phyloP scores from a whole-genome alignment of 2,797 vertebrate genomes.

The Anguilla pacifica region DNA sequence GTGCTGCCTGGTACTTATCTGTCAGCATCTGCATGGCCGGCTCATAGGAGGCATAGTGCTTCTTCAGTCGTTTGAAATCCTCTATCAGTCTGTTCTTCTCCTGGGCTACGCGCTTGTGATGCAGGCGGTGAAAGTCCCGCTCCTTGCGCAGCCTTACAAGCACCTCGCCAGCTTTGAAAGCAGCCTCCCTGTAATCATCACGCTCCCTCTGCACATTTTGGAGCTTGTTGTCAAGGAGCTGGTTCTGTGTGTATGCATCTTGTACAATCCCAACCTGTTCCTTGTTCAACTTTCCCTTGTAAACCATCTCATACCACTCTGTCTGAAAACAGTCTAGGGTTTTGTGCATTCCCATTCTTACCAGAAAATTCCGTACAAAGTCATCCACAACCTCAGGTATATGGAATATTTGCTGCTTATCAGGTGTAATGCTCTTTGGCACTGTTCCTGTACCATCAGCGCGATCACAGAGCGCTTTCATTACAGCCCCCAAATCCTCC shows the following conservation, averaged over 20 bases:
- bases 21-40: slow-evolving; percentile 73
- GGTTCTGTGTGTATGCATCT: slow-evolving; percentile 72
- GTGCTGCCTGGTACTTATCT: slow-evolving; percentile 77
- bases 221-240: slow-evolving; percentile 76
- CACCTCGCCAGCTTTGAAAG: slow-evolving; percentile 70
- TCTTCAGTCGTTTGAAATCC: slow-evolving; percentile 82
- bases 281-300: slow-evolving; percentile 69
- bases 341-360: slow-evolving; percentile 81
- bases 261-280: slow-evolving; percentile 66
- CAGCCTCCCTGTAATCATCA: slow-evolving; percentile 69
- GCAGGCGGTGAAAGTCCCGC: slow-evolving; percentile 81
- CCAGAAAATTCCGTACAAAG: slow-evolving; percentile 86
- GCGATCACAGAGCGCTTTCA: slow-evolving; percentile 65
- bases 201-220: slow-evolving; percentile 71
- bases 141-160: slow-evolving; percentile 75
- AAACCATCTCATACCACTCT: slow-evolving; percentile 84
- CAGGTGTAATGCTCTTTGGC: neutral
- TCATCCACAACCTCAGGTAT: slow-evolving; percentile 76
- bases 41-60: slow-evolving; percentile 79
- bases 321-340: slow-evolving; percentile 88
- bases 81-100: slow-evolving; percentile 81
- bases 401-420: slow-evolving; percentile 43
- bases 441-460: slow-evolving; percentile 50
- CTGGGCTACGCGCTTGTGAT: slow-evolving; percentile 78
- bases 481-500: slow-evolving; percentile 73